phyloP scores from a whole-genome alignment of 1,140 invertebrate genomes.

The Macrocentrus cingulum region DNA sequence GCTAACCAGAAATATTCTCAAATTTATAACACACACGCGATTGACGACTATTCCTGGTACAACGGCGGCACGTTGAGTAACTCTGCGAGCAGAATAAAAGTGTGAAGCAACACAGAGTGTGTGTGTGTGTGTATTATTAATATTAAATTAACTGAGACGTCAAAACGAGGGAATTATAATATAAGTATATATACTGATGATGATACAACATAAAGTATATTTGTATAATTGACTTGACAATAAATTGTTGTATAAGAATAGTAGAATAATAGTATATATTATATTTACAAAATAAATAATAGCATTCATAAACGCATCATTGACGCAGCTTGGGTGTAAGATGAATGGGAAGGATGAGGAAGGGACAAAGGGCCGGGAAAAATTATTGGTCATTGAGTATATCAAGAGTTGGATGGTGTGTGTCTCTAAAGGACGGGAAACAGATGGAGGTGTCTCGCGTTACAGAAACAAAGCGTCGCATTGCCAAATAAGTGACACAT shows the following conservation, averaged over 20 bases:
- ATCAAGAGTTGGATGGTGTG: neutral
- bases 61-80: too few relatives aligned
- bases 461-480: slow-evolving; percentile 30
- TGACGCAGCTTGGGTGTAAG: slow-evolving; percentile 32
- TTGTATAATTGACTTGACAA: slow-evolving; percentile 38
- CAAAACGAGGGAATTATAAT: too few relatives aligned
- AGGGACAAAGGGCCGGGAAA: slow-evolving; percentile 11
- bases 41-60: too few relatives aligned
- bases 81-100: too few relatives aligned
- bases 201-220: slow-evolving; percentile 34
- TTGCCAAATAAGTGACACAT: slow-evolving; percentile 14
- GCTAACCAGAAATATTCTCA: too few relatives aligned
- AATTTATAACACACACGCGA: too few relatives aligned
- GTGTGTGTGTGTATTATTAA: too few relatives aligned
- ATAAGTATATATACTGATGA: slow-evolving; percentile 9
- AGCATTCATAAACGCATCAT: slow-evolving; percentile 30
- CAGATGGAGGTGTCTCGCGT: slow-evolving; percentile 13
- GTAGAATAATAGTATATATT: slow-evolving; percentile 41
- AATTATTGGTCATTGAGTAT: slow-evolving; percentile 16
- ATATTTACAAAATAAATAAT: slow-evolving; percentile 51
- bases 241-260: slow-evolving; percentile 39
- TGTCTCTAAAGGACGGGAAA: slow-evolving; percentile 1
- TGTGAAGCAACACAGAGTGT: too few relatives aligned
- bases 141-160: too few relatives aligned
- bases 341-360: slow-evolving; percentile 19